Percentiles rank a stretch among this genome's conserved stretches.
Conservation (phyloP, 2,888 invertebrate genomes). For the Lochmaea crataegi region DNA sequence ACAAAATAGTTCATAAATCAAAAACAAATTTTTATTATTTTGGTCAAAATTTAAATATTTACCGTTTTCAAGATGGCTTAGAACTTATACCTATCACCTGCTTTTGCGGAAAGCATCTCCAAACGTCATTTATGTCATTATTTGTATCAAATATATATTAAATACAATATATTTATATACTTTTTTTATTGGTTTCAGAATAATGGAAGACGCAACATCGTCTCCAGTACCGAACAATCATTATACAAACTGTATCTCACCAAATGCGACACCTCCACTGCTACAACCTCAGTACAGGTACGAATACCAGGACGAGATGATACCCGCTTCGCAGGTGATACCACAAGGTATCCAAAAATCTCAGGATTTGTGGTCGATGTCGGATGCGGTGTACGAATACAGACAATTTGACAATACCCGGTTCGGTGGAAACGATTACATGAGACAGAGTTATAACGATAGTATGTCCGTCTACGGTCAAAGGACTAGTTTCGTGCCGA, state of each 20-base stretch:
- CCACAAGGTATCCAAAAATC: conserved; percentile 61
- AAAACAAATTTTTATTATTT: too few relatives aligned
- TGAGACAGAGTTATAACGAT: conserved; percentile 58
- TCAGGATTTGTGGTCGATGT: conserved; percentile 60
- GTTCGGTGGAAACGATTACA: conserved; percentile 54
- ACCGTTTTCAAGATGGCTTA: too few relatives aligned
- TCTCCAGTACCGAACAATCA: conserved; percentile 63
- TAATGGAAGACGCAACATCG: conserved; percentile 64
- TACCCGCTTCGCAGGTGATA: conserved; percentile 61
- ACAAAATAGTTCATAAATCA: too few relatives aligned
- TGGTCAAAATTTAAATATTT: too few relatives aligned
- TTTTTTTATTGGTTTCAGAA: conserved; percentile 54
- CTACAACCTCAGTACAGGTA: conserved; percentile 63
- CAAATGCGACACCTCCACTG: conserved; percentile 63
- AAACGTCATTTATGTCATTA: too few relatives aligned
- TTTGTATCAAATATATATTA: too few relatives aligned
- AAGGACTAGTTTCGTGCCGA: conserved; percentile 72
- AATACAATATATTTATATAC: too few relatives aligned
- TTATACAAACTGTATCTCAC: conserved; percentile 62
- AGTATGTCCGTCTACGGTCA: conserved; percentile 68
- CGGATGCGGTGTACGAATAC: conserved; percentile 56
- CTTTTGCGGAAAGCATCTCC: too few relatives aligned
- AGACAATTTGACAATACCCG: conserved; percentile 57
- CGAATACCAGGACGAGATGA: conserved; percentile 68
- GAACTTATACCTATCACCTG: too few relatives aligned